These are phyloP conservation scores for Dolichomitus sp. DNA, from an alignment of 2,888 invertebrate genomes.

Conservation along the genomic window DNA sequence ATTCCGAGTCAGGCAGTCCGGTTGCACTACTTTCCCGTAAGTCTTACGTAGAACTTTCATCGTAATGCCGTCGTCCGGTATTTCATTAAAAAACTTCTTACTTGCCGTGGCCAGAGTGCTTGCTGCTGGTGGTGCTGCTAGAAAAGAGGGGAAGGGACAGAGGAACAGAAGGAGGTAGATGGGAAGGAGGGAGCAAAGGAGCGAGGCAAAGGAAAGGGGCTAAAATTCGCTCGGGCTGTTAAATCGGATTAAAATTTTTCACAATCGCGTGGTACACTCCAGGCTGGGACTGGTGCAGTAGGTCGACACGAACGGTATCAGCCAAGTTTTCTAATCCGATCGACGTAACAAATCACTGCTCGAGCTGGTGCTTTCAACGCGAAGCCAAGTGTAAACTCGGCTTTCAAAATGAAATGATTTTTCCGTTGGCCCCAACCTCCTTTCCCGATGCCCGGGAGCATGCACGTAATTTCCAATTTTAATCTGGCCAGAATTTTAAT, in stretches of 20 bases:
- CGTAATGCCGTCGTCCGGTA: slow-evolving; percentile 48
- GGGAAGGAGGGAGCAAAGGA: not conserved
- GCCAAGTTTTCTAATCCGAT: slow-evolving; percentile 36
- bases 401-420: slow-evolving; percentile 48
- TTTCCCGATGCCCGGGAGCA: not conserved
- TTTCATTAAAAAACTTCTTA: slow-evolving; percentile 62
- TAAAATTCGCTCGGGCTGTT: slow-evolving; percentile 14
- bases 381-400: slow-evolving; percentile 12
- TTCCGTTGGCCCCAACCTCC: slow-evolving; percentile 20
- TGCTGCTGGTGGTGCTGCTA: not conserved
- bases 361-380: slow-evolving; percentile 2
- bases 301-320: slow-evolving; percentile 19
- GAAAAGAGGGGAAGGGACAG: slow-evolving; percentile 2
- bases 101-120: slow-evolving; percentile 26
- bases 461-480: slow-evolving; percentile 69
- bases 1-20: slow-evolving; percentile 51
- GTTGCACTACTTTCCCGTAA: slow-evolving; percentile 30
- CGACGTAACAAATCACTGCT: slow-evolving; percentile 31
- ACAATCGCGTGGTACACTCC: slow-evolving; percentile 11
- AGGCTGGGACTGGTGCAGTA: not conserved
- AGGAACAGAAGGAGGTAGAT: not conserved
- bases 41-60: slow-evolving; percentile 53
- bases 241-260: slow-evolving; percentile 42
- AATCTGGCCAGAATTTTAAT: slow-evolving; percentile 77
- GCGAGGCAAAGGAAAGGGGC: not conserved